These are phyloP conservation scores for Garra rufa DNA, from an alignment of 2,113 vertebrate genomes.

Conservation along the genomic window DNA sequence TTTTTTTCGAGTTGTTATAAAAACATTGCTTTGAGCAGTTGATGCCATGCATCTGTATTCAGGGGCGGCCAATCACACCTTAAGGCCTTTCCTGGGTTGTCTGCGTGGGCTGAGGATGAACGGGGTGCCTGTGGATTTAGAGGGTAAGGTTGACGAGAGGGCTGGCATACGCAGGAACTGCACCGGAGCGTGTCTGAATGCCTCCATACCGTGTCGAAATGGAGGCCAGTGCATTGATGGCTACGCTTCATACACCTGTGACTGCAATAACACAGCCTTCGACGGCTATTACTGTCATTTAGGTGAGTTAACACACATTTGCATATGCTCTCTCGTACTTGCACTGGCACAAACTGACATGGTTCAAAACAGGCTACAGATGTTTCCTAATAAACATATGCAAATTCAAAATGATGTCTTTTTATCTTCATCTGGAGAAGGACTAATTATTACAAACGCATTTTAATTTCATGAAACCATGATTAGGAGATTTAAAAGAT, in stretches of 20 bases:
- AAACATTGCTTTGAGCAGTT: constrained; percentile 18
- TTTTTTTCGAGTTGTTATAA: background rate
- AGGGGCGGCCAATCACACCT: constrained; percentile 90
- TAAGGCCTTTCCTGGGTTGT: constrained; percentile 91
- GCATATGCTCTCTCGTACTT: background rate
- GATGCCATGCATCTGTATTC: constrained; percentile 9
- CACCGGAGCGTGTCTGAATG: constrained; percentile 87
- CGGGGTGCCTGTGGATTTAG: constrained; percentile 90
- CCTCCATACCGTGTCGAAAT: constrained; percentile 89
- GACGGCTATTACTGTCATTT: constrained; percentile 94
- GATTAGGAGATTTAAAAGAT: background rate
- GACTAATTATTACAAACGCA: constrained; percentile 1
- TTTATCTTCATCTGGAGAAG: background rate
- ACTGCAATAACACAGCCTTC: constrained; percentile 92
- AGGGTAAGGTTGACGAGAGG: constrained; percentile 88
- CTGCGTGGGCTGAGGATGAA: constrained; percentile 92
- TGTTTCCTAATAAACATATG: background rate
- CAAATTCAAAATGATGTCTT: background rate
- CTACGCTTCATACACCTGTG: constrained; percentile 92
- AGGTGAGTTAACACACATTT: constrained; percentile 73
- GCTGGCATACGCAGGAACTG: constrained; percentile 91
- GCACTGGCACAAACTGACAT: background rate
- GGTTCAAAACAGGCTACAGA: background rate
- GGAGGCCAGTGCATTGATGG: constrained; percentile 91
- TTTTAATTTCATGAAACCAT: background rate